Evolutionary conservation across 2,888 invertebrate species (phyloP).

Genomic region (Lasioglossum figueresi): DNA sequence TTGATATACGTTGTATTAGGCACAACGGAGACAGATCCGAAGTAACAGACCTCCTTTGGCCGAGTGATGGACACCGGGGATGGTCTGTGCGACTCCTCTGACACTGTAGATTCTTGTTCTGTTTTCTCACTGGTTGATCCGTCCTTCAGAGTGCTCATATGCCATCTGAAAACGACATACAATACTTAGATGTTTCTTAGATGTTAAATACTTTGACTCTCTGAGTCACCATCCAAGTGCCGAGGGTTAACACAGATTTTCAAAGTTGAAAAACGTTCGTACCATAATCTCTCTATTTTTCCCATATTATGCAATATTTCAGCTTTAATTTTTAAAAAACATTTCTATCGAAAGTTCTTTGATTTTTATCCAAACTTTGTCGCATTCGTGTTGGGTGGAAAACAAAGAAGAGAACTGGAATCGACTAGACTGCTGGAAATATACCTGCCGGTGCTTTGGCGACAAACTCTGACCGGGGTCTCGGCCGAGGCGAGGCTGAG

Average conservation of each 20-base stretch:
- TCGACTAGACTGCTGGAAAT: neutral
- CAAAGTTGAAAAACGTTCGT: no score
- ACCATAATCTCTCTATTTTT: no score
- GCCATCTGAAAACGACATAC: constrained; percentile 73
- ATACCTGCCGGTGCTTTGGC: constrained; percentile 76
- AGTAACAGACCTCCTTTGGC: constrained; percentile 65
- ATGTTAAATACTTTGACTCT: no score
- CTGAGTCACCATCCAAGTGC: no score
- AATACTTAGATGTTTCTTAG: no score
- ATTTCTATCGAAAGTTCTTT: no score
- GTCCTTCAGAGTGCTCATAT: constrained; percentile 75
- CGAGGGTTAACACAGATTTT: no score
- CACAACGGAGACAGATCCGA: constrained; percentile 74
- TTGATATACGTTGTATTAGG: constrained; percentile 77
- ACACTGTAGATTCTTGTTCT: constrained; percentile 15
- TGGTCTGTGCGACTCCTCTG: constrained; percentile 19
- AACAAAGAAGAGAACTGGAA: neutral
- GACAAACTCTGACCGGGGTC: constrained; percentile 68
- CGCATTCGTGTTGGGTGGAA: no score
- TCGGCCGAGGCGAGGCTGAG: constrained; percentile 68
- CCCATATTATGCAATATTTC: no score
- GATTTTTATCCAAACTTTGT: no score
- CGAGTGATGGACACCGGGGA: constrained; percentile 42
- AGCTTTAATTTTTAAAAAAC: no score
- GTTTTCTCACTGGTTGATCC: constrained; percentile 37